Evolutionary conservation across 2,797 vertebrate species (phyloP).

Genomic region (Rhabdomys pumilio): DNA sequence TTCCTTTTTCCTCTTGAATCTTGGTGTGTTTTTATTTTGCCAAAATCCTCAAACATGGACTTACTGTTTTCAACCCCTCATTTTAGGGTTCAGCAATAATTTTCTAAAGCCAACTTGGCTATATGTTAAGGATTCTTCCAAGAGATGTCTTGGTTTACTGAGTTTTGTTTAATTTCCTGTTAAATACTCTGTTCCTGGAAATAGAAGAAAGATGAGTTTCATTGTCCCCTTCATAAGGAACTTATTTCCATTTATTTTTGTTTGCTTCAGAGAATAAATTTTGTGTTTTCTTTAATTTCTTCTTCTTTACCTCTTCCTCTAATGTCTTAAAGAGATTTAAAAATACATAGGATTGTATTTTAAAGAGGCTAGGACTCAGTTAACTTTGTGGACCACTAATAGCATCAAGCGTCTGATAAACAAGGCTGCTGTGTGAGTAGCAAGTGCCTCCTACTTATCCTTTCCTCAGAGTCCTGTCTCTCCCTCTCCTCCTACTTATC

Average conservation of each 20-base stretch:
- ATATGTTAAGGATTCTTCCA: constrained; percentile 40
- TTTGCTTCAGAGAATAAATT: constrained; percentile 36
- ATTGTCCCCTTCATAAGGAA: neutral
- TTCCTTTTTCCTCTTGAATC: constrained; percentile 35
- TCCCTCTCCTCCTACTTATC: neutral
- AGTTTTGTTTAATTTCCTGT: constrained; percentile 7
- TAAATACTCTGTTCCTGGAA: constrained; percentile 31
- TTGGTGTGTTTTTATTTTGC: constrained; percentile 45
- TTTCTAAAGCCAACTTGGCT: constrained; percentile 49
- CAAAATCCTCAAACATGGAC: constrained; percentile 47
- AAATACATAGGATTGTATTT: neutral
- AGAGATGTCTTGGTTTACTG: constrained; percentile 18
- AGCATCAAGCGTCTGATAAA: neutral
- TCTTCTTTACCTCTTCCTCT: neutral
- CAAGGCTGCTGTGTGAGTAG: neutral
- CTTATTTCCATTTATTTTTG: constrained; percentile 18
- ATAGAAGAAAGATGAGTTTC: neutral
- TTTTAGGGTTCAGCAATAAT: constrained; percentile 54
- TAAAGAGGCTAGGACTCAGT: neutral
- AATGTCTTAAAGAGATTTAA: constrained; percentile 10
- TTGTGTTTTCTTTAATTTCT: neutral
- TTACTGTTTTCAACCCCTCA: constrained; percentile 14
- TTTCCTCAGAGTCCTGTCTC: neutral
- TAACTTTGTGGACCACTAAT: neutral
- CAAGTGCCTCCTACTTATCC: neutral